Evolutionary conservation across 2,113 vertebrate species (phyloP), one percentile per base, ranked within the genome.

Genomic region (Aptenodytes patagonicus): DNA sequence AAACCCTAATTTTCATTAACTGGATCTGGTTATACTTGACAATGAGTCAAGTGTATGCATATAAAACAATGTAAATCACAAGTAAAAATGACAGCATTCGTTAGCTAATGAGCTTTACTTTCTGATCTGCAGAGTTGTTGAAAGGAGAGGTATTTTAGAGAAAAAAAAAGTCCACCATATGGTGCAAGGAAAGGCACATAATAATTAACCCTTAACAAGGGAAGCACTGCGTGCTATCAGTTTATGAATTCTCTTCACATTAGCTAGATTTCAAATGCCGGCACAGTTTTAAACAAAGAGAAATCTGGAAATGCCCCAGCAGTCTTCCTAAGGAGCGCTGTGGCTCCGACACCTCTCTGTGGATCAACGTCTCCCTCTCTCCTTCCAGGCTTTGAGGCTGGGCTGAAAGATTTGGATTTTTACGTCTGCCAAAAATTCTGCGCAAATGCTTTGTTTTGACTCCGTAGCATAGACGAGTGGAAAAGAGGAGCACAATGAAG

Each of bases 161-260:
- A 40, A 96, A 92, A 94, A 44, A 87, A 52, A 92, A 95, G 90
- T 89, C 92, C 60, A 90, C 86, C 83, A 94, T 90, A 96, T 89
- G 86, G 83, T 92, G 76, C 65, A 96, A 94, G 49, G 62, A 88
- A 92, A 95, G 78, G 64, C 0, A 52, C 65, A 86, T 77, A 90
- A 93, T 89, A 95, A 96, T 92, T 94, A 97, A 93, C 88, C 88
- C 80, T 91, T 97, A 95, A 94, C 83, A 95, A 96, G 79, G 55
- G 60, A 95, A 96, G n/a, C 47, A 6, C 83, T 64, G 69, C 47
- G 1, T 51, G 79, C 64, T 77, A 64, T 38, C 6, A 3, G 76
- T 66, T 94, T 86, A 87, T 78, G 72, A 97, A 92, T 90, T 95
- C 72, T 68, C 65, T 89, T 46, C 76, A 44, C 71, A 89, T 93